phyloP scores from a whole-genome alignment of 2,113 vertebrate species.

The Passer montanus region DNA sequence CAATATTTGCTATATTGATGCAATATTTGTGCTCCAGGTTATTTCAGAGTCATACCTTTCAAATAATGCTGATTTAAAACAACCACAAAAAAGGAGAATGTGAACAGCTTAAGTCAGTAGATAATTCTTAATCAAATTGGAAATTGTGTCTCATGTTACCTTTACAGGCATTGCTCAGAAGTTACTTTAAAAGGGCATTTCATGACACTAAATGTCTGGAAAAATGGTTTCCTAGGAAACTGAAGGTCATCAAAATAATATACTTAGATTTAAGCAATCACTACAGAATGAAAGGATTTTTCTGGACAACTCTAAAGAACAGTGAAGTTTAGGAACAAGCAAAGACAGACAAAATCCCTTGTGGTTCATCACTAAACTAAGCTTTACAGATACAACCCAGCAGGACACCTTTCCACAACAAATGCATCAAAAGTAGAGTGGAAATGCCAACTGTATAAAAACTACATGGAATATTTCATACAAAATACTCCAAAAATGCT shows the following conservation, averaged over 20 bases:
- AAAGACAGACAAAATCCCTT: neutral
- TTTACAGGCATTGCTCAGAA: neutral
- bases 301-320: neutral
- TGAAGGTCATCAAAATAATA: neutral
- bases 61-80: neutral
- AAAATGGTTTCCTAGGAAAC: neutral
- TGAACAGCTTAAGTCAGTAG: neutral
- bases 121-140: neutral
- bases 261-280: neutral
- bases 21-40: neutral
- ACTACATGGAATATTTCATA: conserved; percentile 18
- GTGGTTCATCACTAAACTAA: neutral
- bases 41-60: neutral
- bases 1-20: neutral
- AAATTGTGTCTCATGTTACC: neutral
- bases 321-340: neutral
- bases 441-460: neutral
- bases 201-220: neutral
- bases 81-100: neutral
- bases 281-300: neutral
- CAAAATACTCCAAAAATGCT: conserved; percentile 55
- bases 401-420: neutral
- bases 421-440: accelerated
- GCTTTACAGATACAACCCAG: neutral
- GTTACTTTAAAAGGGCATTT: neutral